Evolutionary conservation across 1,140 invertebrate genomes (phyloP), one percentile per base, ranked within the genome.

Genomic region (Lucilia sericata): DNA sequence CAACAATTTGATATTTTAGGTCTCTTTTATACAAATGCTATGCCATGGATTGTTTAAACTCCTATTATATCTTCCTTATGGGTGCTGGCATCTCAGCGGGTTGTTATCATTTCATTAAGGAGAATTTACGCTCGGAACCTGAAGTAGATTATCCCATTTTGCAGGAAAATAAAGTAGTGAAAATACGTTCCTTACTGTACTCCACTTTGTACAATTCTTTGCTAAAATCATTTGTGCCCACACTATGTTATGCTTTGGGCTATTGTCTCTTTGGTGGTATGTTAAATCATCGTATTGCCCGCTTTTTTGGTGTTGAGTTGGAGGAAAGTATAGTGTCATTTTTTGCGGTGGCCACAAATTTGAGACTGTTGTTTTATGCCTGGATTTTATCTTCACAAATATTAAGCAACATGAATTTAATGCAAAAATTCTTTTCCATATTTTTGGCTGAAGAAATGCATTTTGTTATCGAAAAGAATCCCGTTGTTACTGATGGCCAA

Each of bases 321-420:
- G 89, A 91, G 47, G 87, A 90, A 25, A 86, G 85, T 1, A 81
- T 89, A 8, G 55, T 83, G 0, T 86, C 89, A 3, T 85, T 90
- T 8, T 85, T 88, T 2, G 83, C 86, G 2, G 80, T 91, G 13
- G 51, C 78, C 5, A 85, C 55, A 36, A 91, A 87, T 86, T 19
- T 84, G 0, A 86, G 87, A 5, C 88, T 95, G 75, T 91, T 95
- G 85, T 93, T 95, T 85, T 93, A 94, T 82, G 88, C 93, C 0
- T 96, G 94, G 94, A 89, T 95, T 14, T 94, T 95, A 84, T 92
- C 93, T n/a, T 92, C 94, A 9, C 91, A 95, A 30, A 95, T 95
- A 85, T 91, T 94, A 47, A 92, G 95, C 65, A 94, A 93, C 76
- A 94, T 95, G 89, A 93, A 94, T 86, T 92, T 93, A 1, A 95